Conservation (phyloP, 2,888 invertebrate genomes). For the Xestobium rufovillosum region DNA sequence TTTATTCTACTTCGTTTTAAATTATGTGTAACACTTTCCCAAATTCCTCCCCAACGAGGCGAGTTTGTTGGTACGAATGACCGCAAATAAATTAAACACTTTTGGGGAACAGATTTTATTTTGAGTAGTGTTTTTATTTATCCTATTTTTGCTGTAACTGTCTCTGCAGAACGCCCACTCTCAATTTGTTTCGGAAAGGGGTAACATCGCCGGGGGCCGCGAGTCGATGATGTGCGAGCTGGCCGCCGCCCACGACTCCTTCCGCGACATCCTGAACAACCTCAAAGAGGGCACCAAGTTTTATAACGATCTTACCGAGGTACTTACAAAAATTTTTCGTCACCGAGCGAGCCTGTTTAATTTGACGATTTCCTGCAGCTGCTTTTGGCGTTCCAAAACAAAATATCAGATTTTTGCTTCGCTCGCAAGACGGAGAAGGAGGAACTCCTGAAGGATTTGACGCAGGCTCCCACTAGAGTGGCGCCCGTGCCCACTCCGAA, state of each 20-base stretch:
- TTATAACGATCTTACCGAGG: slow-evolving; percentile 86
- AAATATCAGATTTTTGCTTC: slow-evolving; percentile 96
- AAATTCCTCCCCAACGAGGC: too few species aligned
- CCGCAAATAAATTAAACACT: too few species aligned
- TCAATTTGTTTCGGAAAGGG: slow-evolving; percentile 56
- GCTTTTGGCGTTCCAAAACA: slow-evolving; percentile 91
- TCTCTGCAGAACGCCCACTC: slow-evolving; percentile 52
- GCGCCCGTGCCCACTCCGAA: slow-evolving; percentile 48
- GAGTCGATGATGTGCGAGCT: slow-evolving; percentile 78
- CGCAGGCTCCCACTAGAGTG: slow-evolving; percentile 67
- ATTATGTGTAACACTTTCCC: too few species aligned
- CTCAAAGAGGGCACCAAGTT: slow-evolving; percentile 95
- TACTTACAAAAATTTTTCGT: slow-evolving; percentile 29
- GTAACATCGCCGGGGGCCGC: slow-evolving; percentile 57
- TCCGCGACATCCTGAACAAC: slow-evolving; percentile 83
- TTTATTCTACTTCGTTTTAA: slow-evolving; percentile 24
- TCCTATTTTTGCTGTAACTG: too few species aligned
- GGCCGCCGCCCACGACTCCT: slow-evolving; percentile 87
- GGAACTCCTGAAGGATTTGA: slow-evolving; percentile 90
- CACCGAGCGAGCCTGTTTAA: slow-evolving; percentile 2
- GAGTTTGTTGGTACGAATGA: too few species aligned
- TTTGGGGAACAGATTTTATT: too few species aligned
- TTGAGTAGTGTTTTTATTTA: too few species aligned
- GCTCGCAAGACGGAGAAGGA: slow-evolving; percentile 99
- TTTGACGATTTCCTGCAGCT: slow-evolving; percentile 50